These are phyloP conservation scores for Onthophagus sagittarius DNA, from an alignment of 2,888 invertebrate genomes.

Conservation along the genomic window DNA sequence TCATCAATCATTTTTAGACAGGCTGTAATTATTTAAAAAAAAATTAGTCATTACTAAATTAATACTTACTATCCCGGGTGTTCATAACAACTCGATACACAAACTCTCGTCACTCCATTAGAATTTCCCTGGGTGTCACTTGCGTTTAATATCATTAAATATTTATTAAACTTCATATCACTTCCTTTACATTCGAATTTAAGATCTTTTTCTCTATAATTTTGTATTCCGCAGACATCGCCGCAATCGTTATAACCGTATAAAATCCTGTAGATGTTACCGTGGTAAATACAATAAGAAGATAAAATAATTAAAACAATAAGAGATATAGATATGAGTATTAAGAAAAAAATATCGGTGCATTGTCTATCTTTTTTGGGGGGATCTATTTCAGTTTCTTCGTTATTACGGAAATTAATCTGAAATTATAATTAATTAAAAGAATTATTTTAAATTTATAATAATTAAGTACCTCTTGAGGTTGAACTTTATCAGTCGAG, in stretches of 20 bases:
- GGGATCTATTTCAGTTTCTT: conserved; percentile 26
- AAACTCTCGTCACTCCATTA: conserved; percentile 37
- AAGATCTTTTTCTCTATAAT: conserved; percentile 36
- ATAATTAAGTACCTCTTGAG: too few species aligned
- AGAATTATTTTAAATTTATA: too few species aligned
- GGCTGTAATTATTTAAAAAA: background rate
- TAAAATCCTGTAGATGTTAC: conserved; percentile 56
- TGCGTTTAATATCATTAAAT: conserved; percentile 32
- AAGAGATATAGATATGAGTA: conserved; percentile 53
- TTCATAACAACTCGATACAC: conserved; percentile 41
- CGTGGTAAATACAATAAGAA: conserved; percentile 49
- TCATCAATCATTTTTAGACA: too few species aligned
- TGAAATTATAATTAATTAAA: background rate
- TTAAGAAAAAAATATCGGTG: conserved; percentile 55
- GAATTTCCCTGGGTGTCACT: conserved; percentile 26
- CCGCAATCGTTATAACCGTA: conserved; percentile 64
- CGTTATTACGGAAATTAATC: conserved; percentile 20
- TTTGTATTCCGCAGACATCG: conserved; percentile 59
- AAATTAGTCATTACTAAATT: background rate
- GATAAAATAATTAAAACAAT: conserved; percentile 46
- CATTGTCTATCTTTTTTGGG: conserved; percentile 35
- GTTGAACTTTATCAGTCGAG: conserved; percentile 32
- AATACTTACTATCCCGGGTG: conserved; percentile 39
- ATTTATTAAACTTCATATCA: conserved; percentile 46
- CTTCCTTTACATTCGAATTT: conserved; percentile 48